Evolutionary conservation across 2,888 invertebrate genomes (phyloP), one percentile per base, ranked within the genome.

Genomic region (Sphecodes monilicornis): DNA sequence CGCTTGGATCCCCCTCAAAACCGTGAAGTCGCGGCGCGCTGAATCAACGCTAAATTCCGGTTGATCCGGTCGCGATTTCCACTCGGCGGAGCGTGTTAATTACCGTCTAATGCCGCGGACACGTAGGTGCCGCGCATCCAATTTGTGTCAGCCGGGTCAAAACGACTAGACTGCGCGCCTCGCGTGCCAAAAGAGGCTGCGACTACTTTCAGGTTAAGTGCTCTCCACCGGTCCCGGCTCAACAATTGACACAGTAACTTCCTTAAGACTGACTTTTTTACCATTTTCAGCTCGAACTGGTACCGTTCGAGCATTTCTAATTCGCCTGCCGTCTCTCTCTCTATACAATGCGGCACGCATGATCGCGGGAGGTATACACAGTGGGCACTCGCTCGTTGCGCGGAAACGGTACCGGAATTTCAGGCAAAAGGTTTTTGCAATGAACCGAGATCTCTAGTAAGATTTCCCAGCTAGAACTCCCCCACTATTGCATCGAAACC

Each of bases 241-340:
- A 85, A 89, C 86, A 86, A 89, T 86, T 89, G 88, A 89, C 89
- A 89, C 82, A 88, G 82, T 89, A 88, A 88, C 81, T 88, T 89
- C 86, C 72, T 86, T 86, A 75, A 79, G 43, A 80, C 82, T 72
- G 46, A 32, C 70, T 68, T 74, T 78, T 50, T 76, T 68, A 82
- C 80, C 82, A 78, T 82, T 84, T 86, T 39, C 87, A 77, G 79
- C 36, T 76, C 50, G 50, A 29, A 3, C 26, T 46, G 60, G 71
- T 68, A 26, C 68, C 36, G 43, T 68, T 71, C 36, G 39, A 77
- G 29, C 43, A 26, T n/a, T 69, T 64, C 6, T 10, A 41, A 74
- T n/a, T 64, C 69, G 36, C 46, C 69, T 26, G n/a, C 36, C 36
- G 36, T 36, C 6, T 4, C 3, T 46, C 6, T 18, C 6, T 46